Base-by-base conservation (phyloP, 2,113 vertebrate genomes). In the Steatornis caripensis region DNA sequence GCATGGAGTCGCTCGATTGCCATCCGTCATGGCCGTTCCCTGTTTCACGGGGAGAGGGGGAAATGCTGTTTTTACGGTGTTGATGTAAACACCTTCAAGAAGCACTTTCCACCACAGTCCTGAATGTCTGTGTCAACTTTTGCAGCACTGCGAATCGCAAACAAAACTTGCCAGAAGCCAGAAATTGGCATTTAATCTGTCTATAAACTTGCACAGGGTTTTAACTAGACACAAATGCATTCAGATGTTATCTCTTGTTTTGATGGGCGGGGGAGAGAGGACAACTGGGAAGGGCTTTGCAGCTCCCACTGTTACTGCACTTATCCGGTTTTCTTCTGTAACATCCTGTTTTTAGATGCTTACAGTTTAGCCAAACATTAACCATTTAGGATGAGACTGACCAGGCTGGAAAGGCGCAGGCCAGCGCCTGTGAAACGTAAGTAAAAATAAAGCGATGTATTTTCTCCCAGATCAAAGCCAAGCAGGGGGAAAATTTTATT, bases 271-370 rank as follows among this genome's bases (percentile, higher is more conserved):
- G 10, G 30, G 48, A 87, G 87, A 89, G 6, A 57, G 77, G 49
- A 64, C 30, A 91, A 39, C 55, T 78, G 55, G 65, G 39, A 82
- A 89, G 43, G 55, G 27, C 87, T 36, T 91, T 76, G 46, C 36
- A 87, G 71, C 43, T 93, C 77, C 48, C 65, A 71, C 76, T 78
- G 61, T 75, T 96, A 71, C 72, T 71, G 77, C 49, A 66, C 74
- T 93, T 84, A 93, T 21, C 84, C 2, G 8, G 10, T 87, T 87
- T 92, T 94, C 69, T 89, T 80, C 80, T 95, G 93, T 89, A 91
- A 89, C 89, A 93, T 76, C 93, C 87, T 96, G 89, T 3, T 68
- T 95, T 95, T 78, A 82, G 89, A 85, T 89, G 61, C 48, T 90
- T 80, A 24, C 41, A 26, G 57, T 88, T 93, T 83, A 94, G 66